Base-by-base conservation (phyloP, 2,888 invertebrate species). In the Diplolepis rosae region DNA sequence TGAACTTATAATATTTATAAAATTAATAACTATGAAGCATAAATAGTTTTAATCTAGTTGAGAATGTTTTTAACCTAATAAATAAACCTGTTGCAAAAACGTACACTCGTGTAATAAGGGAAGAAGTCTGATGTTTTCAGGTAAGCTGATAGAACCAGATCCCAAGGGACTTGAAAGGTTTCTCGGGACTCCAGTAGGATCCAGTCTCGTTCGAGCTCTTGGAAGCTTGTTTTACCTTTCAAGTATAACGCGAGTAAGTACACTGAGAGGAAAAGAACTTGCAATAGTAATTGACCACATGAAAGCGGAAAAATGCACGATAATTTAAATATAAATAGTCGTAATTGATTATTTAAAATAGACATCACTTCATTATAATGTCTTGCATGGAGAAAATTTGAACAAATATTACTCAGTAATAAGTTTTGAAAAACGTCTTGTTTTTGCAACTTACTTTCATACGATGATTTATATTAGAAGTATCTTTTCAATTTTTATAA, bases 141-240 rank as follows among this genome's bases (percentile, higher is more conserved):
- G 79, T 76, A 73, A 76, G 79, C 77, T 74, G 71, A 77, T 72
- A 77, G 74, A 77, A 67, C 70, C 70, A 71, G 65, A 22, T 70
- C 76, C 71, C 69, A 11, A n/a, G 75, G 65, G 75, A 71, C 66
- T 30, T 50, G 51, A 70, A 65, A 68, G 56, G 56, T 72, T 79
- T 79, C 81, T 77, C 70, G 68, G 79, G 75, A 73, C 74, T 78
- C 76, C 75, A 80, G 82, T 79, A 77, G 74, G 75, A 76, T 78
- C 74, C 76, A 80, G 83, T 82, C 79, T 81, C 83, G 83, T 80
- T 80, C 81, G 77, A 75, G 74, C 74, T 61, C 61, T 61, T 61
- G 35, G 13, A 61, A 61, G 61, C 61, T n/a, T 22, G 61, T 61
- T 61, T 61, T 61, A 61, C 39, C 35, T 35, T 35, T 39, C 24